Evolutionary conservation across 37 sponge, comb jelly and placozoan species (phyloP), one percentile per base, ranked within the genome.

Genomic region (Geodia barretti): DNA sequence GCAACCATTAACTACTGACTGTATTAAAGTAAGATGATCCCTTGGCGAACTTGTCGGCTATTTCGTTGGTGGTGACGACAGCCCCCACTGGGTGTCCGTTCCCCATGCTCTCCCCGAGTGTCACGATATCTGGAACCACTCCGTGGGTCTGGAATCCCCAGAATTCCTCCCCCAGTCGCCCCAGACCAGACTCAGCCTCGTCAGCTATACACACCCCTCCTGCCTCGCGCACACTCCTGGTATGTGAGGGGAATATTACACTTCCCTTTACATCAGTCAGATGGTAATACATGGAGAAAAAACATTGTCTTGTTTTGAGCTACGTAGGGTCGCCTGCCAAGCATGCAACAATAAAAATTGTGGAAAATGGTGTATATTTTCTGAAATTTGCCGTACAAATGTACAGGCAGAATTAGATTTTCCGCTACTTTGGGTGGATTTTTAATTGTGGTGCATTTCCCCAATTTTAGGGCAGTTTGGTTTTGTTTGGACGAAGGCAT

Each of bases 21-120:
- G 93, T 92, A 42, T 92, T 94, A 76, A 92, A 92, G 41, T 92
- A 89, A 37, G 68, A 73, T 38, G 76, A 70, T 34, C 78, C 85
- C 64, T 32, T 30, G 38, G 89, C 84, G 84, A 86, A 90, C 60
- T 60, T 76, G 4, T 77, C 84, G 2, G 90, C 90, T 59, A 95
- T 83, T 23, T 76, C 85, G 62, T 80, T 81, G 32, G 91, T 95
- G 54, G 54, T 47, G 11, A 47, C 93, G 33, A 90, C 77, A 34
- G 89, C 82, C 7, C 11, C 7, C 54, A 47, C 54, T 40, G 96
- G 96, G 76, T 92, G 93, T 5, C 96, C 96, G 68, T 95, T 95
- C 1, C 96, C 96, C 88, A 95, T 89, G 0, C 91, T 88, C 68
- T 95, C 92, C 20, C 96, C 96, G 20, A 95, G 38, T 2, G 96